Evolutionary conservation across 2,888 invertebrate genomes (phyloP).

Genomic region (Sycophila texana): DNA sequence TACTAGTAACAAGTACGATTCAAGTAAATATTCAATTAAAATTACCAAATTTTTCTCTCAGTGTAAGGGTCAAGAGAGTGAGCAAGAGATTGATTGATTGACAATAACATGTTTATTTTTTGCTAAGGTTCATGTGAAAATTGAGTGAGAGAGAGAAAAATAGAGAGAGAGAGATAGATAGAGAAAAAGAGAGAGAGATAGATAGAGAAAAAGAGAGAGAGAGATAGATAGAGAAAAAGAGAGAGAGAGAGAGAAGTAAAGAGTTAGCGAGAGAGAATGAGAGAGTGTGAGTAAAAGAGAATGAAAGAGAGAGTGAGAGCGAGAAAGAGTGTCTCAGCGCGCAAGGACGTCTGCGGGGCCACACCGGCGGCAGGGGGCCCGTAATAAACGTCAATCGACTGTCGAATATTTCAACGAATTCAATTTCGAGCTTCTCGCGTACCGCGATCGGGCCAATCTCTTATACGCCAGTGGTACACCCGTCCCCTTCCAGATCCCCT

Average conservation of each 20-base stretch:
- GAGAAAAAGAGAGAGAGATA: not conserved
- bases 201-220: not conserved
- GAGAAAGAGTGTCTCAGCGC: not conserved
- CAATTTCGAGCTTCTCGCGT: slow-evolving; percentile 40
- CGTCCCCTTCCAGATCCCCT: slow-evolving; percentile 44
- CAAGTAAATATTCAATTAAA: no score
- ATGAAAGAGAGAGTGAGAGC: not conserved
- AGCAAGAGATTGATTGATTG: no score
- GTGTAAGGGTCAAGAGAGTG: no score
- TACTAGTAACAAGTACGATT: no score
- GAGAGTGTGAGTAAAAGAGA: no score
- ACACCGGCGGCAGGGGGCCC: not conserved
- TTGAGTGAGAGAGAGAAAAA: not conserved
- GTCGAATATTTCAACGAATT: slow-evolving; percentile 61
- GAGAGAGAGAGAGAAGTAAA: not conserved
- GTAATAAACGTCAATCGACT: slow-evolving; percentile 60
- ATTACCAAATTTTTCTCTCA: no score
- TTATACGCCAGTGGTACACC: not conserved
- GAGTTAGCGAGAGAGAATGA: not conserved
- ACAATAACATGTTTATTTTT: no score
- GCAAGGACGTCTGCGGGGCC: not conserved
- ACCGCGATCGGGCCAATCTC: slow-evolving; percentile 32
- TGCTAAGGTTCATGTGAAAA: no score
- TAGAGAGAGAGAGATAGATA: not conserved
- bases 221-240: not conserved